Percentiles rank a stretch among this genome's conserved stretches.
Evolutionary conservation across 2,797 vertebrate genomes (phyloP).

Genomic region (Lacerta bilineata): DNA sequence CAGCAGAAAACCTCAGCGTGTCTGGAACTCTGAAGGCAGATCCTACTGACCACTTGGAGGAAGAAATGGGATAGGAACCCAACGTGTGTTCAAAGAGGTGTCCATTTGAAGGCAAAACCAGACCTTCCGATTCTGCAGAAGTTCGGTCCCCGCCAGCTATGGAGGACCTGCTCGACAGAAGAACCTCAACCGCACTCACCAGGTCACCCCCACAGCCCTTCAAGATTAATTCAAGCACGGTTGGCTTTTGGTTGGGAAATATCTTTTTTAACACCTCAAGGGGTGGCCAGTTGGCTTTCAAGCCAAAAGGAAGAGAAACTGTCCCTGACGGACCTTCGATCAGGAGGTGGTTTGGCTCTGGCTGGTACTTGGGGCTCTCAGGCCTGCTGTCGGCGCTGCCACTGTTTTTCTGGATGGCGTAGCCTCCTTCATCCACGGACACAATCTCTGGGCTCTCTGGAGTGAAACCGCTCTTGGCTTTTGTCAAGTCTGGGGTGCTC

Average conservation of each 20-base stretch:
- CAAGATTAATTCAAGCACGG: constrained; percentile 94
- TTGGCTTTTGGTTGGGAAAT: constrained; percentile 94
- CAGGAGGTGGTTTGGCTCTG: constrained; percentile 87
- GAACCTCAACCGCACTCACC: constrained; percentile 95
- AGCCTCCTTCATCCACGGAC: constrained; percentile 87
- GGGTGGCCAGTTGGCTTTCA: constrained; percentile 92
- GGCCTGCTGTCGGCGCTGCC: constrained; percentile 81
- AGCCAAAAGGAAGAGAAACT: constrained; percentile 90
- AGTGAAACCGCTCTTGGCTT: constrained; percentile 89
- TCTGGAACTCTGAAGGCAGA: constrained; percentile 97
- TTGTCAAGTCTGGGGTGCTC: constrained; percentile 90
- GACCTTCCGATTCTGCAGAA: constrained; percentile 82
- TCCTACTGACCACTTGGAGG: constrained; percentile 97
- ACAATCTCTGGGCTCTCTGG: constrained; percentile 89
- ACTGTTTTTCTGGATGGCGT: constrained; percentile 82
- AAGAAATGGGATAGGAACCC: constrained; percentile 91
- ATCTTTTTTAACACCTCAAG: constrained; percentile 97
- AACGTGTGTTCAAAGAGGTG: constrained; percentile 93
- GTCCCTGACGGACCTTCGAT: constrained; percentile 93
- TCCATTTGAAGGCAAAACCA: constrained; percentile 88
- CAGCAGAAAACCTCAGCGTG: constrained; percentile 89
- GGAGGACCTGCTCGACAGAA: constrained; percentile 91
- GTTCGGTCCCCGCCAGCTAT: constrained; percentile 79
- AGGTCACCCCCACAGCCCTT: constrained; percentile 95
- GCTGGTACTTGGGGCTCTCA: constrained; percentile 86